Conservation (phyloP, 2,797 vertebrate genomes). For the Diplodus sargus region DNA sequence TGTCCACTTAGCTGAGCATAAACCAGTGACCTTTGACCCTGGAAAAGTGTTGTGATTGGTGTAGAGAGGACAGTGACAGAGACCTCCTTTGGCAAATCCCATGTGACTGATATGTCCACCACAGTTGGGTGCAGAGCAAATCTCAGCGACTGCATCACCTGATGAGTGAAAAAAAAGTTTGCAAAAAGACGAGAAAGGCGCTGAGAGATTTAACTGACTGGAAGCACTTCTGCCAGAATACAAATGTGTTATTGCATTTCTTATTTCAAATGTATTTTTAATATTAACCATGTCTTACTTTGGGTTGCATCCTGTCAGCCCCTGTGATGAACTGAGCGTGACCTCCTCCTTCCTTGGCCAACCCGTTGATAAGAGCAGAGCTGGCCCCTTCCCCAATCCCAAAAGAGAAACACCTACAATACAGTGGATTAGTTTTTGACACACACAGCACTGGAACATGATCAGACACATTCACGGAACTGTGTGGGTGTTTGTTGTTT, state of each 20-base stretch:
- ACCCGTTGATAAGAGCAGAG: constrained; percentile 87
- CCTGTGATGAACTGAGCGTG: constrained; percentile 88
- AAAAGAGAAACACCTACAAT: constrained; percentile 89
- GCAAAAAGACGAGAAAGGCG: not conserved
- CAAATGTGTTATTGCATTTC: no score
- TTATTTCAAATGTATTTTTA: no score
- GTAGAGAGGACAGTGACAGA: constrained; percentile 80
- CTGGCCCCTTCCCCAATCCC: constrained; percentile 91
- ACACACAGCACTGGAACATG: no score
- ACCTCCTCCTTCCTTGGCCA: constrained; percentile 85
- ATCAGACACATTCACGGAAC: not conserved
- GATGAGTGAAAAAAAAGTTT: not conserved
- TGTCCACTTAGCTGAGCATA: constrained; percentile 79
- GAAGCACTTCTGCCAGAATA: no score
- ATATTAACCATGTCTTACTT: constrained; percentile 76
- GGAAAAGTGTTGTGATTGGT: constrained; percentile 83
- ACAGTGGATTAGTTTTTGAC: not conserved
- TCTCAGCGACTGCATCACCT: constrained; percentile 87
- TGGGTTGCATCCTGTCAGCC: constrained; percentile 87
- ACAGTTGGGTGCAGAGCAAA: constrained; percentile 85
- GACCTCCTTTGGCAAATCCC: constrained; percentile 81
- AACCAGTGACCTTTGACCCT: constrained; percentile 86
- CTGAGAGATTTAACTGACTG: no score
- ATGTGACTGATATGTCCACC: constrained; percentile 70
- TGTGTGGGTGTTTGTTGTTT: not conserved